A percentile compares a stretch with the other conserved stretches of the same genome.
These are phyloP conservation scores for Spilarctia lutea DNA, from an alignment of 2,888 invertebrate genomes.

Conservation along the genomic window DNA sequence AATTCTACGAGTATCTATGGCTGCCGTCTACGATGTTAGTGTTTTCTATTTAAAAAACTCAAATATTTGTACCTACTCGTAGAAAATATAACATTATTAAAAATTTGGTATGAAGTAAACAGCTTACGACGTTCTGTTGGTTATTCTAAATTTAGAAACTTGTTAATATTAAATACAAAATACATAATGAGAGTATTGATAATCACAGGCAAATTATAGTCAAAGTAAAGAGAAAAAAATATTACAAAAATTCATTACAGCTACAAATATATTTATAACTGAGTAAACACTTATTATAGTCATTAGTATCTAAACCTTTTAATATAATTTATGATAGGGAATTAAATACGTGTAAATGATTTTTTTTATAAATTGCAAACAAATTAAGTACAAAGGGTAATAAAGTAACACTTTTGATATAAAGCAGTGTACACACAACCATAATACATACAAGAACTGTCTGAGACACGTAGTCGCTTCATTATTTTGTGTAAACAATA, in stretches of 20 bases:
- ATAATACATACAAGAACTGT: conserved; percentile 22
- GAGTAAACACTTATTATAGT: background rate
- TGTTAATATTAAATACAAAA: background rate
- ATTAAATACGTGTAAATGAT: background rate
- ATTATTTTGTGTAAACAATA: conserved; percentile 36
- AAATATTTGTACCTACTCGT: background rate
- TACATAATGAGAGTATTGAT: background rate
- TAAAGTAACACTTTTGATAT: conserved; percentile 6
- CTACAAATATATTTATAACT: background rate
- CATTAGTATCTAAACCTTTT: background rate
- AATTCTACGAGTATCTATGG: too few species aligned
- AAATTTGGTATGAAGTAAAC: background rate
- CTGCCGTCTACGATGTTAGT: too few species aligned
- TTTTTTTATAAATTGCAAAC: background rate
- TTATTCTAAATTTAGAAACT: background rate
- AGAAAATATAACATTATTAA: background rate
- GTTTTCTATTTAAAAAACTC: too few species aligned
- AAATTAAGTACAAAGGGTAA: conserved; percentile 3
- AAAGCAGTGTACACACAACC: conserved; percentile 19
- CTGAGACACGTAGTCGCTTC: conserved; percentile 24
- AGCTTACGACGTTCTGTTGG: background rate
- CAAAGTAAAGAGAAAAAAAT: background rate
- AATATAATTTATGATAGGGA: background rate
- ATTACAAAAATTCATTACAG: background rate
- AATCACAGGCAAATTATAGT: background rate